Evolutionary conservation across 2,113 vertebrate genomes (phyloP).

Genomic region (Xiphophorus couchianus): DNA sequence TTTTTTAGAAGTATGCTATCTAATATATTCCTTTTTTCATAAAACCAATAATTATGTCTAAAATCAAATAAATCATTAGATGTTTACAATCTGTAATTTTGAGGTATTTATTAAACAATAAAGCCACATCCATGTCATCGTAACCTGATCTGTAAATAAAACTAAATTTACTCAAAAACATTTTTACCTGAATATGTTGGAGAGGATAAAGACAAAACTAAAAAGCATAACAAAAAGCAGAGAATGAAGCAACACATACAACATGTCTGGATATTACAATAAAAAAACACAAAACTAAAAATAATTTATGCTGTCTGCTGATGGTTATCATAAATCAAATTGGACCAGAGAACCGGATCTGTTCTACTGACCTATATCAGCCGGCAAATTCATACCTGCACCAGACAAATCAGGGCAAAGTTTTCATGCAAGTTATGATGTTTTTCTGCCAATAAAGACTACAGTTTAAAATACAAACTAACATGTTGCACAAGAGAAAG

Average conservation of each 20-base stretch:
- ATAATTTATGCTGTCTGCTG: neutral
- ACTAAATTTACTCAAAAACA: neutral
- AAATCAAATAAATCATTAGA: too few species aligned
- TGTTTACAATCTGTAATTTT: neutral
- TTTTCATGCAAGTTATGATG: neutral
- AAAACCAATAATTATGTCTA: too few species aligned
- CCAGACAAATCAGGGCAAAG: neutral
- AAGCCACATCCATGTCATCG: neutral
- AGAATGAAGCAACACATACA: too few species aligned
- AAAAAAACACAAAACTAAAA: neutral
- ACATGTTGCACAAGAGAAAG: neutral
- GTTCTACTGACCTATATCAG: neutral
- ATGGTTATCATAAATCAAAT: neutral
- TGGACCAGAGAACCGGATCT: neutral
- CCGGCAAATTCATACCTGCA: too few species aligned
- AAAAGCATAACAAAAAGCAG: too few species aligned
- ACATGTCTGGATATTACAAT: too few species aligned
- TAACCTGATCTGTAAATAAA: neutral
- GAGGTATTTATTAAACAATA: neutral
- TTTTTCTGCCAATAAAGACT: neutral
- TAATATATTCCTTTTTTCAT: too few species aligned
- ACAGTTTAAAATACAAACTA: neutral
- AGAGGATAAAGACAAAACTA: neutral
- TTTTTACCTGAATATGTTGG: neutral
- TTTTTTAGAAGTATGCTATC: too few species aligned